Evolutionary conservation across 2,797 vertebrate species (phyloP), one percentile per base, ranked within the genome.

Genomic region (Fistularia commersonii): DNA sequence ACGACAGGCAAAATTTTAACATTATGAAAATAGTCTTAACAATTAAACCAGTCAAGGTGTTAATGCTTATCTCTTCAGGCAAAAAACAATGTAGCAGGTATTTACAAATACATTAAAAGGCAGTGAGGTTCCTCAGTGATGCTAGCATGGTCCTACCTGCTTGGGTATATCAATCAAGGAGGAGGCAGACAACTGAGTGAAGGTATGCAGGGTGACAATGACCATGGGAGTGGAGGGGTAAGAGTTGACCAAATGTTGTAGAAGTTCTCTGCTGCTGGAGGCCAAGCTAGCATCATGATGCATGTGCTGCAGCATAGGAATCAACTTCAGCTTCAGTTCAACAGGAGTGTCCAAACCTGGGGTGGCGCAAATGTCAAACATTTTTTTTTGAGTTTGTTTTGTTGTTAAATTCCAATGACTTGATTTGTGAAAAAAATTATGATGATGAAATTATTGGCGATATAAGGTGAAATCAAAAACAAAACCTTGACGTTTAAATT

Each of bases 221-320:
- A 98, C 94, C 95, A 99, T 95, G 39, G 90, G 92, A 43, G 96
- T 97, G 64, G 95, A 98, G 7, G 97, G 97, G 64, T 99, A 99
- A 0, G 95, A 93, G 0, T 91, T 93, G 61, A 98, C 93, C 32
- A 99, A 85, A 64, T 99, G 93, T 80, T 98, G 95, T 0, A 99
- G 87, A 5, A 99, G 93, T 72, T 96, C 93, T 7, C 95, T 85
- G 50, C 94, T 96, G 61, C 93, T 93, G 68, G 95, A 98, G 0
- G 97, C 97, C 80, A 98, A 58, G 61, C 92, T 89, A 0, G 97
- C 96, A 0, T 98, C 91, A 0, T 99, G 97, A 74, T 99, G 95
- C 97, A 99, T 99, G 86, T 99, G 95, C 87, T 99, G 96, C 6
- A 99, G 84, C 78, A 97, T 97, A 1, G 97, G 97, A 49, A 97